phyloP scores from a whole-genome alignment of 2,797 vertebrate species.

The Champsocephalus gunnari region DNA sequence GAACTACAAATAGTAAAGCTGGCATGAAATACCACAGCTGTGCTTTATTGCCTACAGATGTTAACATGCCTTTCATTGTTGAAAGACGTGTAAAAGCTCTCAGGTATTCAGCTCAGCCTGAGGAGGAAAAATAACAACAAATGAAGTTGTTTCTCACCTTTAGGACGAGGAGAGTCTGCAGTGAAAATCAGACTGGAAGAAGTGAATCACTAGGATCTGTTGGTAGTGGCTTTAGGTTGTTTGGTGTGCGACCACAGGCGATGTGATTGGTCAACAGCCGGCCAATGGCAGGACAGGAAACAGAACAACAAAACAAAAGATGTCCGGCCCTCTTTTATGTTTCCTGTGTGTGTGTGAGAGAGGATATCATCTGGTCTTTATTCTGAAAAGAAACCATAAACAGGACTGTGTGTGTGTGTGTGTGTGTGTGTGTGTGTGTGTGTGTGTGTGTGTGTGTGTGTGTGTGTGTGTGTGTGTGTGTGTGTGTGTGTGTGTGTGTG shows the following conservation, averaged over 20 bases:
- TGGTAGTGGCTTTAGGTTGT: not conserved
- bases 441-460: too few relatives aligned
- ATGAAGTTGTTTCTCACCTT: conserved; percentile 46
- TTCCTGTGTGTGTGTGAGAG: conserved; percentile 7
- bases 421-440: too few relatives aligned
- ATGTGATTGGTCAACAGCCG: conserved; percentile 44
- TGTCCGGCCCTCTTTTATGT: conserved; percentile 6
- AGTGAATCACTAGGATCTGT: not conserved
- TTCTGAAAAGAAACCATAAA: not conserved
- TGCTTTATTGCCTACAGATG: not conserved
- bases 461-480: not conserved
- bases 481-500: not conserved
- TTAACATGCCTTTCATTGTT: not conserved
- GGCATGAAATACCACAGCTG: not conserved
- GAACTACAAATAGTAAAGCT: too few relatives aligned
- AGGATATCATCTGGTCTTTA: not conserved
- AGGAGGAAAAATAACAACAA: not conserved
- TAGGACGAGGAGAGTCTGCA: not conserved
- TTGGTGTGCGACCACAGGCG: not conserved
- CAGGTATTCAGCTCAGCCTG: conserved; percentile 1
- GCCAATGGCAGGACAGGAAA: conserved; percentile 29
- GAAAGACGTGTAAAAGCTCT: not conserved
- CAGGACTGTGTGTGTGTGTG: not conserved
- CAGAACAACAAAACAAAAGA: not conserved
- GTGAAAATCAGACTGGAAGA: not conserved